A percentile compares a stretch with the other conserved stretches of the same genome.
Conservation (phyloP, 2,113 vertebrate species). For the Rostratula benghalensis region DNA sequence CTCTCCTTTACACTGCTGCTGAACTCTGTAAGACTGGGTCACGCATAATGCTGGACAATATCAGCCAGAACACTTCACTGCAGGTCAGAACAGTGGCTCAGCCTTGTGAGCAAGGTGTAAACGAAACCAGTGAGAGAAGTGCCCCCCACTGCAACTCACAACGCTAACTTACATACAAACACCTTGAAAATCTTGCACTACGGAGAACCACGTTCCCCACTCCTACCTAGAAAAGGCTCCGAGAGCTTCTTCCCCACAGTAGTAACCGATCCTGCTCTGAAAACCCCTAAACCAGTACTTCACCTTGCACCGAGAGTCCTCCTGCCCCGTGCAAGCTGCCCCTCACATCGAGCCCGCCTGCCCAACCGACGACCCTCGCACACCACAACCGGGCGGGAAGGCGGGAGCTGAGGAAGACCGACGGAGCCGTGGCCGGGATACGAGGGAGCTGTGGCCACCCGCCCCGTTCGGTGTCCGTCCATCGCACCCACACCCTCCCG, state of each 20-base stretch:
- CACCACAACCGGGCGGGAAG: background rate
- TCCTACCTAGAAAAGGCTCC: background rate
- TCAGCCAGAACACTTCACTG: background rate
- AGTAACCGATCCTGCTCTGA: background rate
- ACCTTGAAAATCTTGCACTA: rapidly evolving
- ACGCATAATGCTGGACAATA: rapidly evolving
- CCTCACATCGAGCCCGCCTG: background rate
- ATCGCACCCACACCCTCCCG: background rate
- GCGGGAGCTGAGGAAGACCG: background rate
- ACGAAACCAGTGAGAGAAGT: rapidly evolving
- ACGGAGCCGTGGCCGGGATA: background rate
- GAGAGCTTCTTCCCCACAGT: background rate
- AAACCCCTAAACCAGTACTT: too few species aligned
- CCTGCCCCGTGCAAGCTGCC: background rate
- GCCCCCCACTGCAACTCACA: rapidly evolving
- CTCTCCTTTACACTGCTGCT: background rate
- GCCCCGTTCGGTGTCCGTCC: background rate
- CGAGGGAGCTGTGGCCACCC: background rate
- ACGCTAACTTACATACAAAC: rapidly evolving
- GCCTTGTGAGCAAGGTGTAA: background rate
- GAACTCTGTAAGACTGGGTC: rapidly evolving
- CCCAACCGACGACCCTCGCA: background rate
- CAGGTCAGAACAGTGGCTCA: background rate
- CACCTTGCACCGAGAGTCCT: background rate
- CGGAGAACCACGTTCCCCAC: rapidly evolving